phyloP scores from a whole-genome alignment of 2,113 vertebrate genomes.

The Toxotes jaculatrix region DNA sequence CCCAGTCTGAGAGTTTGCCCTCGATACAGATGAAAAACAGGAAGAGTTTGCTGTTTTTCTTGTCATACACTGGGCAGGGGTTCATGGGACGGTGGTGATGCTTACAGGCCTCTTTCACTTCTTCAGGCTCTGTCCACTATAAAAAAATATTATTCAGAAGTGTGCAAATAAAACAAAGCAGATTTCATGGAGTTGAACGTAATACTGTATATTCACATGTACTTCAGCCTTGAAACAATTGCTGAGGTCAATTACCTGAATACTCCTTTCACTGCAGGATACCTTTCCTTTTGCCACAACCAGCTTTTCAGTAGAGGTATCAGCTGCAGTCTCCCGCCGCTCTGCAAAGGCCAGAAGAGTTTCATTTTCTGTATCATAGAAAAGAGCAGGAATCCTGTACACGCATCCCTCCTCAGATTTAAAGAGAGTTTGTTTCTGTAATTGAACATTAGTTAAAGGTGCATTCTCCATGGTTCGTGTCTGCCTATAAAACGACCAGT shows the following conservation, averaged over 20 bases:
- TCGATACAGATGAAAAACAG: conserved; percentile 46
- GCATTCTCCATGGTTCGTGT: no score
- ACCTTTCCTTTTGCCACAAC: not conserved
- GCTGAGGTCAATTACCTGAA: not conserved
- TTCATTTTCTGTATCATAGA: not conserved
- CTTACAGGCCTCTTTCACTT: not conserved
- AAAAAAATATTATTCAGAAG: not conserved
- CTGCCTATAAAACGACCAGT: no score
- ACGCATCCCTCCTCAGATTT: no score
- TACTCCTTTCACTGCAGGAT: not conserved
- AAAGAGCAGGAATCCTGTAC: conserved; percentile 23
- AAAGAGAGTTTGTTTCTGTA: not conserved
- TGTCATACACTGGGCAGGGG: conserved; percentile 32
- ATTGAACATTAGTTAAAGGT: no score
- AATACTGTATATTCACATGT: not conserved
- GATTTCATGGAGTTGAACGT: not conserved
- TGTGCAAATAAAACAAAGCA: not conserved
- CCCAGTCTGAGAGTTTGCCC: not conserved
- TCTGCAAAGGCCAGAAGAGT: conserved; percentile 10
- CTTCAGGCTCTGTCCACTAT: not conserved
- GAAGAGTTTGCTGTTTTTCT: not conserved
- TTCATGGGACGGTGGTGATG: not conserved
- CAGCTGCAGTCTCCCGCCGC: not conserved
- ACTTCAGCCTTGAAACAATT: not conserved
- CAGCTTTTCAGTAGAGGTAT: not conserved